Percentiles rank a stretch among this genome's conserved stretches.
Conservation (phyloP, 2,797 vertebrate genomes). For the Bovichtus variegatus region DNA sequence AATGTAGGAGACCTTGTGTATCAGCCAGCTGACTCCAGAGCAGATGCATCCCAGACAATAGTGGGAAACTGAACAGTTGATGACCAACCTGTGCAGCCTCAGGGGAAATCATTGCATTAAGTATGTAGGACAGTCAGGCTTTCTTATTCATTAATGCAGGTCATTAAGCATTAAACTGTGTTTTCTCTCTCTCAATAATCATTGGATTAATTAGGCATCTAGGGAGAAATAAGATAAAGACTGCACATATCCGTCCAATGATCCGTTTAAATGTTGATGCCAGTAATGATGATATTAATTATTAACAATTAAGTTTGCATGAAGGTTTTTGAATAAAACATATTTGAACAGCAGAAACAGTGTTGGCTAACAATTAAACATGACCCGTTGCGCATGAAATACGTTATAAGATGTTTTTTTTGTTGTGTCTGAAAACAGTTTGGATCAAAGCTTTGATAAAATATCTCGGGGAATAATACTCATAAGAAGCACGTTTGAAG, state of each 20-base stretch:
- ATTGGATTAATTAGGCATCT: slow-evolving; percentile 69
- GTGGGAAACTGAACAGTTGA: slow-evolving; percentile 82
- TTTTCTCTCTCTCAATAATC: slow-evolving; percentile 43
- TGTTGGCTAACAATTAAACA: background rate
- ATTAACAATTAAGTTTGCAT: slow-evolving; percentile 30
- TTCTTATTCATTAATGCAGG: slow-evolving; percentile 77
- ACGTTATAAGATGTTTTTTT: background rate
- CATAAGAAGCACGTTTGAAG: background rate
- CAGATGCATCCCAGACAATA: slow-evolving; percentile 82
- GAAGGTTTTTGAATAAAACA: background rate
- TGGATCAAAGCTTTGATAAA: background rate
- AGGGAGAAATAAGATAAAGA: slow-evolving; percentile 39
- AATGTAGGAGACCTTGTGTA: slow-evolving; percentile 51
- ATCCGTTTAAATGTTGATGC: slow-evolving; percentile 39
- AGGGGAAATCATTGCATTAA: slow-evolving; percentile 70
- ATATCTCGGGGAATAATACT: background rate
- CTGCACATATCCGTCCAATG: slow-evolving; percentile 30
- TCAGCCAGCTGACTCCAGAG: slow-evolving; percentile 75
- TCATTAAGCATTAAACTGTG: slow-evolving; percentile 67
- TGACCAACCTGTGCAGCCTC: slow-evolving; percentile 74
- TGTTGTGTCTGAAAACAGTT: background rate
- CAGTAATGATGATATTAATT: slow-evolving; percentile 47
- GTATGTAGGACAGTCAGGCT: slow-evolving; percentile 71
- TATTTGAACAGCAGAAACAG: background rate
- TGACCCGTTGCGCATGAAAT: background rate